These are phyloP conservation scores for Tachycineta bicolor DNA, from an alignment of 2,113 vertebrate species.

Conservation along the genomic window DNA sequence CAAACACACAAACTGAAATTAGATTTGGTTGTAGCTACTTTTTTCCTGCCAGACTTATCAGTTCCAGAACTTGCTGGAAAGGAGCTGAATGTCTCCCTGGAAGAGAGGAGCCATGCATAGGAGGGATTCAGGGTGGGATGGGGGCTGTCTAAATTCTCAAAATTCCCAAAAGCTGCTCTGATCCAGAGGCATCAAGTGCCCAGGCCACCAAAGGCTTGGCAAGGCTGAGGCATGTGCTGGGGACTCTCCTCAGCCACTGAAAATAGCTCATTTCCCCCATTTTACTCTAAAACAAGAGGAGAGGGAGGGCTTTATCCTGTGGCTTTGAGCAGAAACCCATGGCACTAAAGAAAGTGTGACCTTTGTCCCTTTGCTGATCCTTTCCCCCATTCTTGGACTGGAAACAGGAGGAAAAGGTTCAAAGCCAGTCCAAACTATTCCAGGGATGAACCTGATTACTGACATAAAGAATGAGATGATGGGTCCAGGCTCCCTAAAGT, in stretches of 20 bases:
- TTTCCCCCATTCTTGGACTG: background rate
- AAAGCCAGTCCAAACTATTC: background rate
- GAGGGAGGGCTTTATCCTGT: background rate
- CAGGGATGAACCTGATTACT: background rate
- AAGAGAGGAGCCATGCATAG: background rate
- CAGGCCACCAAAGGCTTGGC: background rate
- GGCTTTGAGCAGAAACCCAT: background rate
- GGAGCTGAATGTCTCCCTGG: background rate
- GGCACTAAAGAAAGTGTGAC: background rate
- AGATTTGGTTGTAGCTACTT: background rate
- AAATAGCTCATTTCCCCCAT: background rate
- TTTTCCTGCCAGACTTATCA: background rate
- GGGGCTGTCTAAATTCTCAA: background rate
- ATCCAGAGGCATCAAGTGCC: background rate
- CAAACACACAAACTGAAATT: background rate
- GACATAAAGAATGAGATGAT: background rate
- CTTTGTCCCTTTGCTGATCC: background rate
- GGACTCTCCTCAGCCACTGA: background rate
- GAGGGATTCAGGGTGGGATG: background rate
- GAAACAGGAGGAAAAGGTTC: background rate
- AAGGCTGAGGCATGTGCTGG: background rate
- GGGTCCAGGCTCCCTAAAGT: background rate
- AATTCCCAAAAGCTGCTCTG: background rate
- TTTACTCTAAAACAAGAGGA: background rate
- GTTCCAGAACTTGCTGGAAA: background rate